Percentiles rank a stretch among this genome's conserved stretches.
phyloP scores from a whole-genome alignment of 2,113 vertebrate genomes.

The Mormoops blainvillei region DNA sequence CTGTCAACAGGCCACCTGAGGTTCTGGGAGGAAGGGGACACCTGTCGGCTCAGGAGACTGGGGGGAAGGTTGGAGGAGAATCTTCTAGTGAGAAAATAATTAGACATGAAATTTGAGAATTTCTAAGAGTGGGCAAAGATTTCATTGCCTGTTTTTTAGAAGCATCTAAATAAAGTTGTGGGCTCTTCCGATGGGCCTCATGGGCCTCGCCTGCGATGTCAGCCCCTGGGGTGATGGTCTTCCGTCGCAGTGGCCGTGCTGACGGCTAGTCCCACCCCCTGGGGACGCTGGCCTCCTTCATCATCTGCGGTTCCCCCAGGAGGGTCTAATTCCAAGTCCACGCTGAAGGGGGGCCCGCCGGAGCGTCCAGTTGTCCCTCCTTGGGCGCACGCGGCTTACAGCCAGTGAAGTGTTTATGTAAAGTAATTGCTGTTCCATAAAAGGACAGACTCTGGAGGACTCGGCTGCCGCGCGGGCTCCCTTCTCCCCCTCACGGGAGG shows the following conservation, averaged over 20 bases:
- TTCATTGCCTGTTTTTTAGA: not conserved
- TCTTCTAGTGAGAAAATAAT: too few species aligned
- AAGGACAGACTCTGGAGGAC: not conserved
- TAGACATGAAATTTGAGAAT: not conserved
- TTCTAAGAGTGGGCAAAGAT: not conserved
- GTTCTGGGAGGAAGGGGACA: too few species aligned
- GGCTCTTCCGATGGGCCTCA: accelerated
- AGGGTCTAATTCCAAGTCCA: not conserved
- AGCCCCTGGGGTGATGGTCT: accelerated
- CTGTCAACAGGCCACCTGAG: not conserved
- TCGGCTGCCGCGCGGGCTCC: not conserved
- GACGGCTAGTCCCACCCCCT: not conserved
- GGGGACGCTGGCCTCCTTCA: not conserved
- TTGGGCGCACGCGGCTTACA: not conserved
- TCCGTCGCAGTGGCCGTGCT: accelerated
- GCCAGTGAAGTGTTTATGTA: not conserved
- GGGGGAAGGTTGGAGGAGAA: not conserved
- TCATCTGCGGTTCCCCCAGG: too few species aligned
- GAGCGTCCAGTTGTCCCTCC: not conserved
- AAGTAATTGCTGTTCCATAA: not conserved
- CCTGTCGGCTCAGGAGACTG: not conserved
- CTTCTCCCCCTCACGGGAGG: not conserved
- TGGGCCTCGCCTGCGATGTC: not conserved
- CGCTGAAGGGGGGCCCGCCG: not conserved
- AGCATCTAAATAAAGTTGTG: not conserved